These are phyloP conservation scores for Mesorhabditis spiculigera DNA, from an alignment of 2,888 invertebrate genomes.

Conservation along the genomic window DNA sequence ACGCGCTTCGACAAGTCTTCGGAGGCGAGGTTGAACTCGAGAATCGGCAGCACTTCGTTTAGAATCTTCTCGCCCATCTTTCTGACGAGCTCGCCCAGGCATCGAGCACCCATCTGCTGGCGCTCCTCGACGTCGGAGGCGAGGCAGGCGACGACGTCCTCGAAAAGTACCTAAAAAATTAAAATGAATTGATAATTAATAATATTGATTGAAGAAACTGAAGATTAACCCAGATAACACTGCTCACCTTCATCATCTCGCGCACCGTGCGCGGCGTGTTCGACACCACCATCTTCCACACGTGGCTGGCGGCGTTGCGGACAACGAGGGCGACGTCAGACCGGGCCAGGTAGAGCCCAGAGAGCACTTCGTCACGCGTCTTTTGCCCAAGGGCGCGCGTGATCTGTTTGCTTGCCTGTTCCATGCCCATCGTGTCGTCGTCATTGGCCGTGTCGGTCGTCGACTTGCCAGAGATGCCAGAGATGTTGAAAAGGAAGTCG, in stretches of 20 bases:
- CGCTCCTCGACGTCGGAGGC: constrained; percentile 95
- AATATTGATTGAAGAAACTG: background rate
- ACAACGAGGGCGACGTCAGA: constrained; percentile 92
- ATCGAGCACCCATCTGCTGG: constrained; percentile 87
- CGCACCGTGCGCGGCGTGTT: constrained; percentile 93
- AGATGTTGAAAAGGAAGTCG: constrained; percentile 89
- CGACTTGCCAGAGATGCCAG: constrained; percentile 92
- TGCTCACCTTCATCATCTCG: constrained; percentile 82
- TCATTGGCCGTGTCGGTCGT: constrained; percentile 93
- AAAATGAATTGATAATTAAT: no score
- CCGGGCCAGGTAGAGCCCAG: constrained; percentile 87
- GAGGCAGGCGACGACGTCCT: constrained; percentile 73
- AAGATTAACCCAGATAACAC: background rate
- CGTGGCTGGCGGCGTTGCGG: constrained; percentile 92
- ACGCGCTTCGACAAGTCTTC: constrained; percentile 89
- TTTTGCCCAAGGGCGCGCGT: constrained; percentile 82
- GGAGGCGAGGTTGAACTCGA: constrained; percentile 86
- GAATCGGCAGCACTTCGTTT: constrained; percentile 94
- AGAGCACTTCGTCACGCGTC: constrained; percentile 83
- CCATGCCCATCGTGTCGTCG: constrained; percentile 98
- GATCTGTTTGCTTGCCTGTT: constrained; percentile 87
- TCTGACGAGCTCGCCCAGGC: constrained; percentile 89
- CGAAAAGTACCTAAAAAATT: background rate
- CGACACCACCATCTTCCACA: constrained; percentile 98
- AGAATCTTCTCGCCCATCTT: constrained; percentile 95